phyloP scores from a whole-genome alignment of 2,113 vertebrate genomes.

The Jacana jacana region DNA sequence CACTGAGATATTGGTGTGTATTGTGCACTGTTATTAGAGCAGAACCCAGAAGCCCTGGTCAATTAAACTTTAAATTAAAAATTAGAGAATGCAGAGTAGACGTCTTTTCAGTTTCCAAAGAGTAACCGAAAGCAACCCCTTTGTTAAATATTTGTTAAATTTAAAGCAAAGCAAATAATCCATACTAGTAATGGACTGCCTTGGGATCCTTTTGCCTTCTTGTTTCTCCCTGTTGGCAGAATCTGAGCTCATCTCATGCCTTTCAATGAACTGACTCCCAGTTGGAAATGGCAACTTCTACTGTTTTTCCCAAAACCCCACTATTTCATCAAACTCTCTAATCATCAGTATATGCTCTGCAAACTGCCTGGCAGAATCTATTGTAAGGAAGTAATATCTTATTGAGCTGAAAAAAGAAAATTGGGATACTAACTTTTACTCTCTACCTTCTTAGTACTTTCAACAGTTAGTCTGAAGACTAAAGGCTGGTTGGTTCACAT shows the following conservation, averaged over 20 bases:
- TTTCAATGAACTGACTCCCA: conserved; percentile 28
- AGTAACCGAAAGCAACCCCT: not conserved
- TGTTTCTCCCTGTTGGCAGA: conserved; percentile 20
- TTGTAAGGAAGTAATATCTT: not conserved
- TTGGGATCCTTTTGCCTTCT: not conserved
- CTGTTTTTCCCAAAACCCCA: not conserved
- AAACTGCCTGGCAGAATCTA: not conserved
- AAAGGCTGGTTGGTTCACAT: not conserved
- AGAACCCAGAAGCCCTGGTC: not conserved
- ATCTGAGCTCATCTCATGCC: not conserved
- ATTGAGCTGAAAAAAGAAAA: not conserved
- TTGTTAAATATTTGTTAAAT: conserved; percentile 1
- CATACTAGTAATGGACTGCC: not conserved
- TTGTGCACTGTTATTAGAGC: not conserved
- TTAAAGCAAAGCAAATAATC: conserved; percentile 20
- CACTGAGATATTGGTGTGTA: not conserved
- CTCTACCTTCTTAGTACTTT: not conserved
- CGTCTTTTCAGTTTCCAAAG: not conserved
- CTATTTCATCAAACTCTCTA: not conserved
- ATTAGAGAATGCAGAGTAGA: not conserved
- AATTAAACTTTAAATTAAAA: not conserved
- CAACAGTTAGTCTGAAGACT: not conserved
- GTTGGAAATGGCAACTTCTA: conserved; percentile 10
- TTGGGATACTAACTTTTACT: not conserved
- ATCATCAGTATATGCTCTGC: not conserved